Base-by-base conservation (phyloP, 1,140 invertebrate genomes). In the Vanessa atalanta region DNA sequence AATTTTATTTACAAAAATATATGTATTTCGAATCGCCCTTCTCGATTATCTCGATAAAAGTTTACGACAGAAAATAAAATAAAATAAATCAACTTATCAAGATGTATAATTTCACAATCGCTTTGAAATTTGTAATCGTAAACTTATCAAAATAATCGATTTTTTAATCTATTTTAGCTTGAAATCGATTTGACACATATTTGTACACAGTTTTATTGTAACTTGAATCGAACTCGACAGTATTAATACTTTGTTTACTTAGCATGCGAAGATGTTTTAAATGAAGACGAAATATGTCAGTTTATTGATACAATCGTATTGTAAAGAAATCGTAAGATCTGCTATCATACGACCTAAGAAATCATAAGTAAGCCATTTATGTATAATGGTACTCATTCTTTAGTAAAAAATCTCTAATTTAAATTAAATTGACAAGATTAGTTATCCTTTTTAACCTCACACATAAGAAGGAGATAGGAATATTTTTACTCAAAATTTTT, bases 1-100 rank as follows among this genome's bases (percentile, higher is more conserved):
- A 81, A 75, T 70, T 77, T 67, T 77, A 79, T 84, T 75, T 83
- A 81, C 78, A 83, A 82, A 80, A 84, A 81, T 83, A 83, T 80
- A 78, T 73, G 65, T 20, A 72, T 80, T 75, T 78, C 57, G 71
- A 75, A 77, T 70, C 70, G 67, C 53, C 75, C 71, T 70, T 75
- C 71, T 60, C 57, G 64, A 81, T 20, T 65, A 65, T 57, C 20
- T 57, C 53, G 53, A 57, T 57, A 23, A 57, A 23, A 57, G 53
- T 23, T 57, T 57, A 57, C 53, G 53, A 50, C 15, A 15, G 12
- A 3, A 20, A n/a, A 11, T 50, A 23, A 6, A 31, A 47, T 9
- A 47, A 69, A 8, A 51, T 20, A 12, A 14, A 20, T 55, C 51
- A 69, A n/a, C 53, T 60, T 16, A 43, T 43, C 7, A 9, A 43